Evolutionary conservation across 1,140 invertebrate species (phyloP).

Genomic region (Cylas formicarius): DNA sequence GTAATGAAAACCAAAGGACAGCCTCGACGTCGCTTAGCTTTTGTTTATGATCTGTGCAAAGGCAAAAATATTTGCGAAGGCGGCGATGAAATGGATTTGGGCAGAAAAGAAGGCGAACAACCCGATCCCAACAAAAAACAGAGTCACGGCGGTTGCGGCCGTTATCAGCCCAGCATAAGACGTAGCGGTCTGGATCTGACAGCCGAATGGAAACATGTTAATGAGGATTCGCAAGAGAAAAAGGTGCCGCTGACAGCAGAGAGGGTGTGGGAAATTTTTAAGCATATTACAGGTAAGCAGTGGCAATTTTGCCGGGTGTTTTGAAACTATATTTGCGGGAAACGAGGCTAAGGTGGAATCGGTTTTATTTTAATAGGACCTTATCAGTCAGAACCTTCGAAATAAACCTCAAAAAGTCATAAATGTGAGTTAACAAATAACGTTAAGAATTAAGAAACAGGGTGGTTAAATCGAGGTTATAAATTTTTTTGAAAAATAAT

Average conservation of each 20-base stretch:
- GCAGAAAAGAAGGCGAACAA: conserved; percentile 59
- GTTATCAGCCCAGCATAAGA: conserved; percentile 91
- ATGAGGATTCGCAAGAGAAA: conserved; percentile 96
- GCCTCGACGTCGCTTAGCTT: conserved; percentile 84
- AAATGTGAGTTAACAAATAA: no score
- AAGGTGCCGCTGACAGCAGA: conserved; percentile 92
- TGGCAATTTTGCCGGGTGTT: not conserved
- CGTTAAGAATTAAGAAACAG: no score
- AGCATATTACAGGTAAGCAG: conserved; percentile 71
- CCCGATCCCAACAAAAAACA: conserved; percentile 55
- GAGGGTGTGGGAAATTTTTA: conserved; percentile 92
- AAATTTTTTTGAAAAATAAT: no score
- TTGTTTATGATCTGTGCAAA: conserved; percentile 98
- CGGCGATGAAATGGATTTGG: conserved; percentile 93
- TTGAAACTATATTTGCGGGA: no score
- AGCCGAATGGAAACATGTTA: conserved; percentile 97
- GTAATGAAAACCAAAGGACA: conserved; percentile 96
- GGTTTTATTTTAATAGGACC: no score
- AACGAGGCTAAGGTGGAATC: no score
- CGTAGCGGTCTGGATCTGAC: conserved; percentile 84
- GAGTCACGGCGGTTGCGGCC: conserved; percentile 92
- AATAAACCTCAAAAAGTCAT: no score
- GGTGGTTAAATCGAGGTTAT: no score
- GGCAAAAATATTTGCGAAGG: conserved; percentile 97
- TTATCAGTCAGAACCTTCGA: no score